Evolutionary conservation across 1,140 invertebrate genomes (phyloP).

Genomic region (Drosophila saltans): DNA sequence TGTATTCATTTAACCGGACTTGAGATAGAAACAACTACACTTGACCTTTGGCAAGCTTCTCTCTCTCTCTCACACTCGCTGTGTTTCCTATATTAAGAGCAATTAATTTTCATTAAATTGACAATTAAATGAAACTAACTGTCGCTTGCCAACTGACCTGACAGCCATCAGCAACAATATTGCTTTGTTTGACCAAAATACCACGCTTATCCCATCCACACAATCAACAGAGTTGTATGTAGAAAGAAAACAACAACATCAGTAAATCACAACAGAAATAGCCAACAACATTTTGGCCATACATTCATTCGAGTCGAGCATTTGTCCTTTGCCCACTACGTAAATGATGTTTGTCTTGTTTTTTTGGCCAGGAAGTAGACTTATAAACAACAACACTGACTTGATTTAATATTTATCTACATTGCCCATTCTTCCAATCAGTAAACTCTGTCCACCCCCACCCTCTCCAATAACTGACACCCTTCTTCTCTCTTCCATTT

Average conservation of each 20-base stretch:
- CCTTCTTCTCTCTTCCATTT: not conserved
- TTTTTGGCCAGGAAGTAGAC: not conserved
- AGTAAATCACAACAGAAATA: conserved; percentile 19
- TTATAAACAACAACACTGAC: not conserved
- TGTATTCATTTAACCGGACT: not conserved
- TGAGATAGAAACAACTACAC: not conserved
- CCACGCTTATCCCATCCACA: not conserved
- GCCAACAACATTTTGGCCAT: conserved; percentile 20
- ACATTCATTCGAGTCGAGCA: conserved; percentile 2
- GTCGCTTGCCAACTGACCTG: conserved; percentile 29
- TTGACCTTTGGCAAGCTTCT: not conserved
- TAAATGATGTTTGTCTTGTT: conserved; percentile 53
- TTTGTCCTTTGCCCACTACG: conserved; percentile 13
- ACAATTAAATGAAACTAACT: conserved; percentile 38
- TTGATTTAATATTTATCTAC: conserved; percentile 40
- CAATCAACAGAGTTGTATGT: not conserved
- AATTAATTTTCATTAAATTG: conserved; percentile 53
- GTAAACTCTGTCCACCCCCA: too few species aligned
- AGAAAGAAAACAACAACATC: conserved; percentile 18
- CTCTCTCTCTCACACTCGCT: not conserved
- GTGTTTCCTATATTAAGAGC: not conserved
- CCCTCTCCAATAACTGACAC: not conserved
- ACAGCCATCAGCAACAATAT: conserved; percentile 37
- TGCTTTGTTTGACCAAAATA: conserved; percentile 20
- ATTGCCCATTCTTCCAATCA: not conserved